Conservation (phyloP, 2,113 vertebrate species). For the Oncorhynchus mykiss region DNA sequence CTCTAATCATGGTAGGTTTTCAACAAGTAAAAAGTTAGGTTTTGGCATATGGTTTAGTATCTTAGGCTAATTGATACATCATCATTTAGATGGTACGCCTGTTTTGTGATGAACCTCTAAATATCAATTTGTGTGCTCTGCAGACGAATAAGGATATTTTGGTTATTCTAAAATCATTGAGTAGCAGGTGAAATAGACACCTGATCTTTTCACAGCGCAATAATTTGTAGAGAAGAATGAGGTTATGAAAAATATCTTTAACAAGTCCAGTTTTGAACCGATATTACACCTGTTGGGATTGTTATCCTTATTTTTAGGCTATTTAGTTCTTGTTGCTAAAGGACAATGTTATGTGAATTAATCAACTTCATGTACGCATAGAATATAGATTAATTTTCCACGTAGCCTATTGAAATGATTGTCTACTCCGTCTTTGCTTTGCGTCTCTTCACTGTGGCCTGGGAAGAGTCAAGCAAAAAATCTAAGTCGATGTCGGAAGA, state of each 20-base stretch:
- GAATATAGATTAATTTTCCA: not conserved
- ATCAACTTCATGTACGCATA: too few species aligned
- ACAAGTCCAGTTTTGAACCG: not conserved
- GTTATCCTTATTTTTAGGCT: not conserved
- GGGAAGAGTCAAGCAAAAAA: conserved; percentile 27
- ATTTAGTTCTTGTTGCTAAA: not conserved
- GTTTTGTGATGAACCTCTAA: not conserved
- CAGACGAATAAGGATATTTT: not conserved
- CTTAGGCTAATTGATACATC: not conserved
- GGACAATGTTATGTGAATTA: too few species aligned
- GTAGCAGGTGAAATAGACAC: not conserved
- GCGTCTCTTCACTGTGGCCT: conserved; percentile 75
- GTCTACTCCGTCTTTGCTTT: conserved; percentile 46
- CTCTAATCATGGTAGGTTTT: too few species aligned
- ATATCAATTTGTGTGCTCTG: not conserved
- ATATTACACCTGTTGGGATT: not conserved
- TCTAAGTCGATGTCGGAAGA: conserved; percentile 54
- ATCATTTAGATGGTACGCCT: not conserved
- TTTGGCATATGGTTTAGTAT: too few species aligned
- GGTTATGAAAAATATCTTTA: too few species aligned
- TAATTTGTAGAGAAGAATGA: too few species aligned
- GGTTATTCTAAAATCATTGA: not conserved
- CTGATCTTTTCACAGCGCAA: not conserved
- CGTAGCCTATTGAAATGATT: conserved; percentile 16
- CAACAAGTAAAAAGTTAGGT: too few species aligned